phyloP scores from a whole-genome alignment of 2,113 vertebrate species.

The Peromyscus maniculatus region DNA sequence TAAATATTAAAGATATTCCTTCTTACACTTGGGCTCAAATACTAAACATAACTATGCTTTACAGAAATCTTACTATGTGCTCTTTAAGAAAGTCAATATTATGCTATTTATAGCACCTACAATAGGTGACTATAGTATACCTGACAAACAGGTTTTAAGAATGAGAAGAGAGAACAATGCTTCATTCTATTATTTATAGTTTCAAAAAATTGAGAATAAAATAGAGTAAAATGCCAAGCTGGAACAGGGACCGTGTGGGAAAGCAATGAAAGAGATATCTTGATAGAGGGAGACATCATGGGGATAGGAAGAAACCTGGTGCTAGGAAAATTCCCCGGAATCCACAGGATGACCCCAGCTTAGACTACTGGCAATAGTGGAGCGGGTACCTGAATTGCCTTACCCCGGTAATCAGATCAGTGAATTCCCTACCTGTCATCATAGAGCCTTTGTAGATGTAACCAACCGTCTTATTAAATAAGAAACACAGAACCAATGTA shows the following conservation, averaged over 20 bases:
- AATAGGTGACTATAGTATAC: not conserved
- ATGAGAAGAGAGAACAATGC: not conserved
- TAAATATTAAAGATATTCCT: not conserved
- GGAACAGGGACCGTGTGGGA: not conserved
- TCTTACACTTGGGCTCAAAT: not conserved
- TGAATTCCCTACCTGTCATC: too few species aligned
- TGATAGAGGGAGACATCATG: too few species aligned
- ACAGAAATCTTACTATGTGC: not conserved
- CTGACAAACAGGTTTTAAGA: conserved; percentile 52
- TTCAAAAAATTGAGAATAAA: conserved; percentile 57
- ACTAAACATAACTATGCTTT: not conserved
- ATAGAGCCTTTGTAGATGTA: too few species aligned
- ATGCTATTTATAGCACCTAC: not conserved
- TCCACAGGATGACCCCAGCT: too few species aligned
- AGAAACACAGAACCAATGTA: too few species aligned
- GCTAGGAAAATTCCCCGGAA: too few species aligned
- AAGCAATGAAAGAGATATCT: too few species aligned
- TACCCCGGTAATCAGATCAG: too few species aligned
- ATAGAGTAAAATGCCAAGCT: not conserved
- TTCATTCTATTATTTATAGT: conserved; percentile 52
- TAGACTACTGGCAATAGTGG: too few species aligned
- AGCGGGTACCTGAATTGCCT: too few species aligned
- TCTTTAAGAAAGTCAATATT: not conserved
- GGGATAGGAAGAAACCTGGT: too few species aligned
- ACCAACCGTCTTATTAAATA: too few species aligned